Evolutionary conservation across 2,888 invertebrate genomes (phyloP).

Genomic region (Deroplatys truncata): DNA sequence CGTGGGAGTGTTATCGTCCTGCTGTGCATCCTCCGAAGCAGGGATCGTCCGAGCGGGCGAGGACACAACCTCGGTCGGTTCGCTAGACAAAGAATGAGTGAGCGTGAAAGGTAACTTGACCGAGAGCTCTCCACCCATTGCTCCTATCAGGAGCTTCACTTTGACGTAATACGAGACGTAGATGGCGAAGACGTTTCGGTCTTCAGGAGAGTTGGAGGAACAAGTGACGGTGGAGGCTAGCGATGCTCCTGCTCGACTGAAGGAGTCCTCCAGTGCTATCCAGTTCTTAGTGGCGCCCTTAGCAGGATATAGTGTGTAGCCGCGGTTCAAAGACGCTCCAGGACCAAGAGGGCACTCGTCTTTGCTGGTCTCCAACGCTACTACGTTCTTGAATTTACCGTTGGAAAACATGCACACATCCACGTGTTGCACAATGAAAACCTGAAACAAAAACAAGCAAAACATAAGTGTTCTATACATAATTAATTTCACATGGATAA

Average conservation of each 20-base stretch:
- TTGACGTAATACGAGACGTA: conserved; percentile 90
- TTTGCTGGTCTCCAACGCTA: conserved; percentile 61
- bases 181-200: conserved; percentile 83
- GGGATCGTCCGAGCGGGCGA: neutral
- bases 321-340: conserved; percentile 56
- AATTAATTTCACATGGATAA: too few relatives aligned
- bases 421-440: conserved; percentile 81
- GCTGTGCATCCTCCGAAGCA: neutral
- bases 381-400: conserved; percentile 91
- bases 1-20: neutral
- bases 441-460: conserved; percentile 48
- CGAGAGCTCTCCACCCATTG: conserved; percentile 76
- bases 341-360: conserved; percentile 63
- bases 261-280: conserved; percentile 85
- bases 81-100: conserved; percentile 53
- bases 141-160: conserved; percentile 72
- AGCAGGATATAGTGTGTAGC: conserved; percentile 65
- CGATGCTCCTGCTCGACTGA: conserved; percentile 58
- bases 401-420: conserved; percentile 95
- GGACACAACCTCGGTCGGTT: neutral
- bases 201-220: conserved; percentile 56
- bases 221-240: conserved; percentile 53
- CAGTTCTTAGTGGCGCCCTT: conserved; percentile 82
- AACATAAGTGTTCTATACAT: neutral
- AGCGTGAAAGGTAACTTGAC: conserved; percentile 76